phyloP scores from a whole-genome alignment of 2,888 invertebrate genomes.

The Acronicta psi region DNA sequence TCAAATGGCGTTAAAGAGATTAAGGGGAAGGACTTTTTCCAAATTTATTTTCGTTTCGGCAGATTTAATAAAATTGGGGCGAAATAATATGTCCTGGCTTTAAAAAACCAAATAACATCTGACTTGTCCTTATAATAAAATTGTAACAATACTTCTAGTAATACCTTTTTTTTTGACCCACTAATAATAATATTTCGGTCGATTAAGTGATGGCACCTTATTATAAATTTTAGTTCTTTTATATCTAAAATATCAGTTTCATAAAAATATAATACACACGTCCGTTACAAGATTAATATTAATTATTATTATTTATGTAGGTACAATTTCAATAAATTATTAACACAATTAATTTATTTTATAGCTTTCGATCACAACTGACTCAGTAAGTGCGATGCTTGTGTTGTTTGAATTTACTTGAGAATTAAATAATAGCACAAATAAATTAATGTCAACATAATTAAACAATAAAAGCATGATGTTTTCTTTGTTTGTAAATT shows the following conservation, averaged over 20 bases:
- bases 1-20: constrained; percentile 35
- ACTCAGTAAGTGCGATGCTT: constrained; percentile 62
- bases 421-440: neutral
- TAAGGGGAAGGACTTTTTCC: constrained; percentile 13
- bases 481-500: neutral
- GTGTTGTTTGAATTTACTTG: constrained; percentile 17
- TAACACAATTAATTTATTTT: constrained; percentile 60
- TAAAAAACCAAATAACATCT: constrained; percentile 9
- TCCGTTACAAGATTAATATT: too few relatives aligned
- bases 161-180: neutral
- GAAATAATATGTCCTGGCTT: constrained; percentile 31
- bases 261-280: too few relatives aligned
- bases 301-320: too few relatives aligned
- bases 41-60: constrained; percentile 36
- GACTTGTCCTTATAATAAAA: constrained; percentile 1
- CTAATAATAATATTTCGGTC: constrained; percentile 7
- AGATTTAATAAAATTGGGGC: constrained; percentile 9
- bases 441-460: neutral
- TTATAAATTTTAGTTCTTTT: too few relatives aligned
- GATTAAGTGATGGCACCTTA: too few relatives aligned
- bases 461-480: constrained; percentile 11
- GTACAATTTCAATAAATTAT: neutral
- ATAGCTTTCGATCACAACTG: constrained; percentile 52
- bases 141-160: neutral
- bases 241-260: too few relatives aligned